Conservation (phyloP, 2,113 vertebrate genomes). For the Leuciscus idus region DNA sequence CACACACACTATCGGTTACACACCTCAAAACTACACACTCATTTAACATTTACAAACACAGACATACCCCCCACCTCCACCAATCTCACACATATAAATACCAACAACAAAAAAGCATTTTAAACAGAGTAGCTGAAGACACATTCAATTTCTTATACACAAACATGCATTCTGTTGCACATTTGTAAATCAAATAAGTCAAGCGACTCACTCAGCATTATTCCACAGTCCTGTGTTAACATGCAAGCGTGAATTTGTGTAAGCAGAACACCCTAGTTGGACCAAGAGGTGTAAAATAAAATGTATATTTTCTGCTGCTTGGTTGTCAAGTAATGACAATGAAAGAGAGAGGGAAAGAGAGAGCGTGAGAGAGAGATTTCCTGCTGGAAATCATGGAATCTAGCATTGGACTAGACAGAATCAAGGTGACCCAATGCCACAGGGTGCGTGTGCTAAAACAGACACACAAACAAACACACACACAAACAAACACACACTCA, state of each 20-base stretch:
- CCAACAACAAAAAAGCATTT: constrained; percentile 9
- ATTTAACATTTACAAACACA: constrained; percentile 49
- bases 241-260: constrained; percentile 4
- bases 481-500: too few species aligned
- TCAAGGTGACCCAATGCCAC: constrained; percentile 41
- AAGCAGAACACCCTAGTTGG: neutral
- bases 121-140: neutral
- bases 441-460: constrained; percentile 9
- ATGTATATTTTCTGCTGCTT: constrained; percentile 42
- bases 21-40: constrained; percentile 30
- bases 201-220: neutral
- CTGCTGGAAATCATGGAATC: constrained; percentile 41
- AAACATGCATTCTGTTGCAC: neutral
- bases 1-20: constrained; percentile 31
- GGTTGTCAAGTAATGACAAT: constrained; percentile 33
- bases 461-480: constrained; percentile 35
- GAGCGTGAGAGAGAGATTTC: constrained; percentile 4
- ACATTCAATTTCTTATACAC: neutral
- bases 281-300: constrained; percentile 43
- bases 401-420: constrained; percentile 42
- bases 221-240: neutral
- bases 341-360: constrained; percentile 24
- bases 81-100: constrained; percentile 6
- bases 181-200: neutral
- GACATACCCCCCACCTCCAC: neutral